A percentile compares a stretch with the other conserved stretches of the same genome.
These are phyloP conservation scores for Papilio gigon DNA, from an alignment of 2,888 invertebrate genomes.

Conservation along the genomic window DNA sequence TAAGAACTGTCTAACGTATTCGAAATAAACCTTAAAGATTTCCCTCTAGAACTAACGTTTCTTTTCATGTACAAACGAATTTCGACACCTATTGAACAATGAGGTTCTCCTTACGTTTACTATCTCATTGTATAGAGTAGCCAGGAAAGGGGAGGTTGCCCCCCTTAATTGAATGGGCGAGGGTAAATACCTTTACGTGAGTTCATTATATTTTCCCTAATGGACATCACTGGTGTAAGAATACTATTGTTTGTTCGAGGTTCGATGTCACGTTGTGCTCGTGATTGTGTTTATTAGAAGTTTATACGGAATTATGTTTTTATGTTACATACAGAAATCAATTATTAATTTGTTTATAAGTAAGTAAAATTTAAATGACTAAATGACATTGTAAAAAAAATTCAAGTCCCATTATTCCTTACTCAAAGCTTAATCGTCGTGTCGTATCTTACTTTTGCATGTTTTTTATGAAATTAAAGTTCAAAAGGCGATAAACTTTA, in stretches of 20 bases:
- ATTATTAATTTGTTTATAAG: no score
- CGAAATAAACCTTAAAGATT: slow-evolving; percentile 37
- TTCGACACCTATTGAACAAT: slow-evolving; percentile 38
- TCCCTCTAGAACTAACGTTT: slow-evolving; percentile 39
- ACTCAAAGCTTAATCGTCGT: no score
- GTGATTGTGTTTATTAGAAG: background rate
- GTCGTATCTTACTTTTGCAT: no score
- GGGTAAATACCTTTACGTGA: slow-evolving; percentile 23
- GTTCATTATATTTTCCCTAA: slow-evolving; percentile 31
- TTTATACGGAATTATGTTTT: background rate
- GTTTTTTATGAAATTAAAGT: no score
- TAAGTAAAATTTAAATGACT: no score
- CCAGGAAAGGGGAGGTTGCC: background rate
- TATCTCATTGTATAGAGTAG: slow-evolving; percentile 14
- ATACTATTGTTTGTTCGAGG: background rate
- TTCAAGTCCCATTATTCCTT: no score
- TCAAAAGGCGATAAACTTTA: no score
- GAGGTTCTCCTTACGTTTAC: slow-evolving; percentile 22
- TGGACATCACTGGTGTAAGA: slow-evolving; percentile 19
- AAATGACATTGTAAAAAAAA: no score
- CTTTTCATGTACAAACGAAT: slow-evolving; percentile 39
- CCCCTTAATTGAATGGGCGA: slow-evolving; percentile 16
- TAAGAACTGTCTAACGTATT: slow-evolving; percentile 21
- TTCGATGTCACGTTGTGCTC: background rate
- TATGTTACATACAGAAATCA: background rate